Evolutionary conservation across 2,797 vertebrate genomes (phyloP).

Genomic region (Steatocranus sp.): DNA sequence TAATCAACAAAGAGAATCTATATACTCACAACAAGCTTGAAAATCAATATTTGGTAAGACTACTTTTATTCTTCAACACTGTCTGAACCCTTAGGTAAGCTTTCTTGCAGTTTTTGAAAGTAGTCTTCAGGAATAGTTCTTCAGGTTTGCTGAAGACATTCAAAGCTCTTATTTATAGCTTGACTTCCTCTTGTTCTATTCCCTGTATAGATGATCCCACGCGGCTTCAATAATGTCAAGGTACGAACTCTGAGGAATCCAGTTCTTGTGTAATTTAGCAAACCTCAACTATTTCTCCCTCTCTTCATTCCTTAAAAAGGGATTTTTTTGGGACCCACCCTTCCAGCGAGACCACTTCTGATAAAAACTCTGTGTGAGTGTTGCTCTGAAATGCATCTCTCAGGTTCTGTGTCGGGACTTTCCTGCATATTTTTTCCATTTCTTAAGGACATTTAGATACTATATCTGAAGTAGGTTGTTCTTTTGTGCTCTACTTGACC

Average conservation of each 20-base stretch:
- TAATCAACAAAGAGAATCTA: neutral
- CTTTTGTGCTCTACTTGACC: neutral
- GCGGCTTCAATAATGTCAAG: neutral
- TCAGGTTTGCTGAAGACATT: neutral
- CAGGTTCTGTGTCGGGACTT: neutral
- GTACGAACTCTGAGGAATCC: rapidly evolving
- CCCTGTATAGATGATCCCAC: neutral
- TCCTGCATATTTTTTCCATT: neutral
- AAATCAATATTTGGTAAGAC: neutral
- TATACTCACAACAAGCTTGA: rapidly evolving
- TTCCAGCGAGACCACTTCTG: neutral
- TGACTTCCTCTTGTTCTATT: neutral
- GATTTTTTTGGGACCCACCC: neutral
- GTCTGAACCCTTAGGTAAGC: rapidly evolving
- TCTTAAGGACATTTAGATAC: neutral
- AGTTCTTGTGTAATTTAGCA: neutral
- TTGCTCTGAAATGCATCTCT: neutral
- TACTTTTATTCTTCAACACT: neutral
- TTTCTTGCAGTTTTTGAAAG: neutral
- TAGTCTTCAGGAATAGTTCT: neutral
- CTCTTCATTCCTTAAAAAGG: neutral
- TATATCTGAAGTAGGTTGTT: neutral
- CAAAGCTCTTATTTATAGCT: neutral
- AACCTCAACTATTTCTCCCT: neutral
- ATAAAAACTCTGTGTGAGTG: rapidly evolving